phyloP scores from a whole-genome alignment of 1,140 invertebrate species.

The Octopus sinensis region DNA sequence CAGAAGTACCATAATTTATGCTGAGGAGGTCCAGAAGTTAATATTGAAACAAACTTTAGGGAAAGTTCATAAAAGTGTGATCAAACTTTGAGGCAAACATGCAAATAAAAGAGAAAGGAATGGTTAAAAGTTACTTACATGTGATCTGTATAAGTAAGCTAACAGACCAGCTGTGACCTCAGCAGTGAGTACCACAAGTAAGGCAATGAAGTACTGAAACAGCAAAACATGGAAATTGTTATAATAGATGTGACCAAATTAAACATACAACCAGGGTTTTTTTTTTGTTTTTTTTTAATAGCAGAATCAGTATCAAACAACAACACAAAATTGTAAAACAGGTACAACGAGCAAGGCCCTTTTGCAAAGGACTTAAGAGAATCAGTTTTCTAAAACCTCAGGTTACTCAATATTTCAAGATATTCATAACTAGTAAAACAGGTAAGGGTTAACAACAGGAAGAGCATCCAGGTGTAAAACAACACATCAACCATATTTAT shows the following conservation, averaged over 20 bases:
- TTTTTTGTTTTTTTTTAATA: neutral
- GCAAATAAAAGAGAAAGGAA: too few species aligned
- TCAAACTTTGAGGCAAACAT: too few species aligned
- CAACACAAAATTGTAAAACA: neutral
- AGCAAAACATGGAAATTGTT: neutral
- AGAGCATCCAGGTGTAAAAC: too few species aligned
- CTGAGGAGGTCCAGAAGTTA: too few species aligned
- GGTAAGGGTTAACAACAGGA: too few species aligned
- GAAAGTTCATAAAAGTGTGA: too few species aligned
- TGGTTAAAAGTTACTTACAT: conserved; percentile 37
- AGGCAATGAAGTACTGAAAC: conserved; percentile 50
- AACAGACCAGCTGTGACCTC: conserved; percentile 45
- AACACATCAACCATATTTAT: too few species aligned
- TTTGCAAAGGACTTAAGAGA: neutral
- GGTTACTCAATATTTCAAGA: neutral
- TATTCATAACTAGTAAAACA: too few species aligned
- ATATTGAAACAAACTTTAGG: too few species aligned
- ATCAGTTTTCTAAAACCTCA: neutral
- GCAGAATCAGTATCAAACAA: neutral
- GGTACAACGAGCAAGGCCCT: neutral
- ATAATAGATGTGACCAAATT: too few species aligned
- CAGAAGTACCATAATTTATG: too few species aligned
- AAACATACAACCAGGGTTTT: too few species aligned
- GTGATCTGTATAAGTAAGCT: conserved; percentile 47
- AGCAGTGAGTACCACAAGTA: conserved; percentile 49